phyloP scores from a whole-genome alignment of 2,888 invertebrate genomes.

The Osmoderma eremita region DNA sequence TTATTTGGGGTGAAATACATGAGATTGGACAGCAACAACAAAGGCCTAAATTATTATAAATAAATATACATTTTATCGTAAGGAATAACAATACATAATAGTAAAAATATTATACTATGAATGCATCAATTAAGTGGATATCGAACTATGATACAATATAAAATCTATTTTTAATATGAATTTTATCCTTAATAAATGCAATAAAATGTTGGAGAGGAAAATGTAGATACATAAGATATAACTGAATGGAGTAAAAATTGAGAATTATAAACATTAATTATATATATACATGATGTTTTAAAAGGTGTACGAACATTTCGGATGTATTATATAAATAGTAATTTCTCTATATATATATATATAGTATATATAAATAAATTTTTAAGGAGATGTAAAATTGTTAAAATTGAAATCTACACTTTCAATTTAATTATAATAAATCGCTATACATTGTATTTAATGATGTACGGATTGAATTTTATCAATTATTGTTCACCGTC shows the following conservation, averaged over 20 bases:
- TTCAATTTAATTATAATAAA: too few relatives aligned
- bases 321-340: constrained; percentile 31
- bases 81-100: too few relatives aligned
- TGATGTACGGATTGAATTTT: too few relatives aligned
- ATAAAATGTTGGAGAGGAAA: constrained; percentile 22
- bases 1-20: background rate
- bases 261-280: too few relatives aligned
- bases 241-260: constrained; percentile 12
- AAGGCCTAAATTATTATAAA: constrained; percentile 43
- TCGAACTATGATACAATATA: constrained; percentile 24
- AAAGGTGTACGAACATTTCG: constrained; percentile 24
- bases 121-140: constrained; percentile 7
- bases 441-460: too few relatives aligned
- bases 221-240: constrained; percentile 29
- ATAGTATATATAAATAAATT: too few relatives aligned
- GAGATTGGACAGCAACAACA: constrained; percentile 67
- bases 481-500: too few relatives aligned
- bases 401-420: too few relatives aligned
- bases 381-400: too few relatives aligned
- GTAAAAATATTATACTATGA: background rate
- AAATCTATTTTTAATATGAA: constrained; percentile 46
- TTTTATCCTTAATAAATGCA: constrained; percentile 41
- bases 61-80: background rate
- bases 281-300: constrained; percentile 21
- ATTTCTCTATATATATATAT: constrained; percentile 1